Evolutionary conservation across 2,888 invertebrate genomes (phyloP).

Genomic region (Tryphoninae sp.): DNA sequence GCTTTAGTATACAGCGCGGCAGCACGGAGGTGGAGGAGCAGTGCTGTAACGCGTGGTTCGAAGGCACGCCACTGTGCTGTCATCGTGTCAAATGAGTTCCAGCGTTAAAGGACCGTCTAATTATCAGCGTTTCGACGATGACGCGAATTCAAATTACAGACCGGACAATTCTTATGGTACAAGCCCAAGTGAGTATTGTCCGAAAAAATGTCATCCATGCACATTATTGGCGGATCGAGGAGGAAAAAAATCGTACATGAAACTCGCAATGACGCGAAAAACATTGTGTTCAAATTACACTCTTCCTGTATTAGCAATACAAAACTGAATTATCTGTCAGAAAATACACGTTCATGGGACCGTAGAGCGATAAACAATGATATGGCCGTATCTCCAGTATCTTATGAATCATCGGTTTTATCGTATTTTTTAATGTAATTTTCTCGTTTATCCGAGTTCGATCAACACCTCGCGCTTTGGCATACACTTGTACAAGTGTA

Average conservation of each 20-base stretch:
- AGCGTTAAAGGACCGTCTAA: constrained; percentile 62
- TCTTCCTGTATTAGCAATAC: background rate
- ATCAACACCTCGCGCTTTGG: background rate
- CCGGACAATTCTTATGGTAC: constrained; percentile 71
- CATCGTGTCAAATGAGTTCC: constrained; percentile 63
- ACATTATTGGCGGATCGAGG: background rate
- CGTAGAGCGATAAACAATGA: background rate
- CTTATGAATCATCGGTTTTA: background rate
- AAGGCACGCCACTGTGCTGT: constrained; percentile 47
- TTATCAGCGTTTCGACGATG: constrained; percentile 76
- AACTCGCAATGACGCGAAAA: background rate
- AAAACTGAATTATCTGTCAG: background rate
- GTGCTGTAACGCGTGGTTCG: constrained; percentile 42
- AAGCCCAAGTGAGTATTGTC: constrained; percentile 73
- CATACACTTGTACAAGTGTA: background rate
- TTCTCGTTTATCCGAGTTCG: background rate
- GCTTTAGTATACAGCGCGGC: constrained; percentile 7
- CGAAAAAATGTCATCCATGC: background rate
- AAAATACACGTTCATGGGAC: background rate
- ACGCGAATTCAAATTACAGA: constrained; percentile 68
- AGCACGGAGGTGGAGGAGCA: constrained; percentile 14
- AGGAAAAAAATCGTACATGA: background rate
- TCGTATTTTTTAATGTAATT: constrained; percentile 3
- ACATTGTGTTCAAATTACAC: background rate
- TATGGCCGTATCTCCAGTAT: background rate